phyloP scores from a whole-genome alignment of 1,140 invertebrate species.

The Odontomachus brunneus region DNA sequence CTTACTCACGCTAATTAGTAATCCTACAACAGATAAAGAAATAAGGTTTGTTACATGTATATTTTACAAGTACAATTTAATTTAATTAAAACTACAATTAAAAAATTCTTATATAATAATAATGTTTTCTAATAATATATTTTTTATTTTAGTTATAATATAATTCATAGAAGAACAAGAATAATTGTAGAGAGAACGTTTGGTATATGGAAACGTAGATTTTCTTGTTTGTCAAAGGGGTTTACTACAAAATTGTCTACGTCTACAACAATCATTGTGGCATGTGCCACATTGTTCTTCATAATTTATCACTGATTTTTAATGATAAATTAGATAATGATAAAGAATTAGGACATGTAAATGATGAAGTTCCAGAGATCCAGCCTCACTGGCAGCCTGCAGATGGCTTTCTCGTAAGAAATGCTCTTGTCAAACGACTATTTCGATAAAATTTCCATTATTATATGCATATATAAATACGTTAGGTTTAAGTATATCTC shows the following conservation, averaged over 20 bases:
- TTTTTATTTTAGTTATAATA: slow-evolving; percentile 74
- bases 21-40: not conserved
- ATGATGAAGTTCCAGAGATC: not conserved
- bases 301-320: slow-evolving; percentile 64
- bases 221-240: slow-evolving; percentile 71
- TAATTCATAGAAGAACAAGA: slow-evolving; percentile 77
- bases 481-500: no score
- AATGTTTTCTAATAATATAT: no score
- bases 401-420: not conserved
- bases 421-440: no score
- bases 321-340: slow-evolving; percentile 29
- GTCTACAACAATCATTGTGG: slow-evolving; percentile 63
- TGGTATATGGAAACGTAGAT: slow-evolving; percentile 79
- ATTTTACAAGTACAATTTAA: no score
- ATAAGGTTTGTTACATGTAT: no score
- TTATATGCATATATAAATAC: no score
- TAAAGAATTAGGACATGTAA: not conserved
- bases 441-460: no score
- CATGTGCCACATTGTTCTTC: slow-evolving; percentile 67
- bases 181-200: slow-evolving; percentile 78
- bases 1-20: not conserved
- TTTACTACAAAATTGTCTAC: slow-evolving; percentile 55
- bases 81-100: no score
- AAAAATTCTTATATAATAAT: no score
- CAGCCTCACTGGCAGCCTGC: slow-evolving; percentile 2